These are phyloP conservation scores for Protaetia brevitarsis DNA, from an alignment of 1,140 invertebrate genomes.

Conservation along the genomic window DNA sequence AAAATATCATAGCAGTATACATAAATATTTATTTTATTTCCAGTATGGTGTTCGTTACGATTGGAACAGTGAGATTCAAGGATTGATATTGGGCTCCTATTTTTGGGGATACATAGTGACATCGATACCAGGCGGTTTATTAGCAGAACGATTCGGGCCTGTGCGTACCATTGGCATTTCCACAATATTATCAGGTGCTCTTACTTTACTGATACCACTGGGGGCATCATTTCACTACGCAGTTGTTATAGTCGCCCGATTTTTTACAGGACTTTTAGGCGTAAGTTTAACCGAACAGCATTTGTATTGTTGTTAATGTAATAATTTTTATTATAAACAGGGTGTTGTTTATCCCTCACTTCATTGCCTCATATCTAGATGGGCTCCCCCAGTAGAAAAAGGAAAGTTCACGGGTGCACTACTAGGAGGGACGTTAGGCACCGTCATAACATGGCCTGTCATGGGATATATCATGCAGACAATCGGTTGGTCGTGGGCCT, in stretches of 20 bases:
- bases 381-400: conserved; percentile 74
- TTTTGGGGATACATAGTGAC: conserved; percentile 59
- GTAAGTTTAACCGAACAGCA: conserved; percentile 47
- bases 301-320: not conserved
- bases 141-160: conserved; percentile 50
- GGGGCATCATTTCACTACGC: conserved; percentile 60
- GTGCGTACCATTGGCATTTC: conserved; percentile 65
- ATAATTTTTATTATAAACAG: conserved; percentile 46
- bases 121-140: conserved; percentile 43
- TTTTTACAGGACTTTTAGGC: conserved; percentile 64
- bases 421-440: conserved; percentile 74
- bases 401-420: conserved; percentile 72
- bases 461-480: conserved; percentile 62
- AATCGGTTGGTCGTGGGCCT: conserved; percentile 70
- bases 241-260: conserved; percentile 59
- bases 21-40: conserved; percentile 26
- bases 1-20: not conserved
- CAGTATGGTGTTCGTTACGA: conserved; percentile 52
- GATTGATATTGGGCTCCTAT: conserved; percentile 62
- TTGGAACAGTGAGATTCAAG: conserved; percentile 61
- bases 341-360: conserved; percentile 70
- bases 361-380: conserved; percentile 67
- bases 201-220: conserved; percentile 67
- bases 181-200: conserved; percentile 62
- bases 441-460: conserved; percentile 70